Conservation (phyloP, 1,140 invertebrate species). For the Eupeodes corollae region DNA sequence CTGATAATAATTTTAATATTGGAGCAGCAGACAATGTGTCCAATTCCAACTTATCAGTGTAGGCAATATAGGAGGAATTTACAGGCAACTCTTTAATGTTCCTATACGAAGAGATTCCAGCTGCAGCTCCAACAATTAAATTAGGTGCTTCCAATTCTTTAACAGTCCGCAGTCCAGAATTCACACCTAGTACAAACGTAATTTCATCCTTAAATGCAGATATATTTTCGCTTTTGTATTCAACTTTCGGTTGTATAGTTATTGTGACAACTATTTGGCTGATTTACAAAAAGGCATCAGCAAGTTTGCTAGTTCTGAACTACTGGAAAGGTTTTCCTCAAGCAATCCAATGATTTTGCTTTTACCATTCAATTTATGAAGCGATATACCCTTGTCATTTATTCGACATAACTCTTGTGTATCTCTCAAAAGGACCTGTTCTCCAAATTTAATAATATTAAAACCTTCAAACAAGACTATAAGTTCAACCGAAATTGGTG, state of each 20-base stretch:
- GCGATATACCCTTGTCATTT: conserved; percentile 12
- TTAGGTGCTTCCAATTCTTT: conserved; percentile 27
- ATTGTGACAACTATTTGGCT: conserved; percentile 26
- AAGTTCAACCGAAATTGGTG: conserved; percentile 15
- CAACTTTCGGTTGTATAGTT: conserved; percentile 25
- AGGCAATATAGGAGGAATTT: conserved; percentile 21
- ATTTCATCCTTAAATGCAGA: conserved; percentile 17
- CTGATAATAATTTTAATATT: conserved; percentile 20
- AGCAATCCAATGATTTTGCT: conserved; percentile 17
- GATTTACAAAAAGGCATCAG: conserved; percentile 17
- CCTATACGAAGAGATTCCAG: conserved; percentile 26
- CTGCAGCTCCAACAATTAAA: conserved; percentile 26
- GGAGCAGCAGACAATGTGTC: conserved; percentile 23
- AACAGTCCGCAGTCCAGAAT: conserved; percentile 8
- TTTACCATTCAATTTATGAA: conserved; percentile 16
- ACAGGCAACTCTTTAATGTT: conserved; percentile 13
- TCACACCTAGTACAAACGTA: conserved; percentile 19
- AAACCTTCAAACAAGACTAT: conserved; percentile 25
- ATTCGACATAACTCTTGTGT: conserved; percentile 15
- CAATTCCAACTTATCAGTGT: conserved; percentile 24
- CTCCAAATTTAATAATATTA: conserved; percentile 16
- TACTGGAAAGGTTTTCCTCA: conserved; percentile 23
- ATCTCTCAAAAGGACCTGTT: conserved; percentile 8
- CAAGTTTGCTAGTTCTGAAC: conserved; percentile 24
- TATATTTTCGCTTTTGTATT: conserved; percentile 29